These are phyloP conservation scores for Drosophila mojavensis DNA, from an alignment of 1,140 invertebrate genomes.

Conservation along the genomic window DNA sequence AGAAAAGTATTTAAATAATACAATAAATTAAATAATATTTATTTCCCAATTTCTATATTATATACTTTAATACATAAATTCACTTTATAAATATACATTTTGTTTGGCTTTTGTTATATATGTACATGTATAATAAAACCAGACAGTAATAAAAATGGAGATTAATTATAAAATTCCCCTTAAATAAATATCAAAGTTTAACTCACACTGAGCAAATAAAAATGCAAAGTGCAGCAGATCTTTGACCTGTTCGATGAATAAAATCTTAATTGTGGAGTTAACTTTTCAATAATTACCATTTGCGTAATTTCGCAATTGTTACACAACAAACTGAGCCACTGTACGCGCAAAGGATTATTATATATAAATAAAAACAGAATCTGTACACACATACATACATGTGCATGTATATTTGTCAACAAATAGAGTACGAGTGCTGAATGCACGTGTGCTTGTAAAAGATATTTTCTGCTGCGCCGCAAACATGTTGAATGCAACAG, in stretches of 20 bases:
- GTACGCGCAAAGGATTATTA: neutral
- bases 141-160: too few relatives aligned
- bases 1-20: too few relatives aligned
- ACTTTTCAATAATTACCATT: neutral
- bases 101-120: too few relatives aligned
- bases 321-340: neutral
- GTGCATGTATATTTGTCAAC: neutral
- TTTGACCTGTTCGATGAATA: neutral
- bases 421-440: neutral
- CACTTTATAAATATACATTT: too few relatives aligned
- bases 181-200: neutral
- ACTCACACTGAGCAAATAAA: neutral
- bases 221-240: neutral
- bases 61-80: too few relatives aligned
- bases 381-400: neutral
- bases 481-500: slow-evolving; percentile 23
- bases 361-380: neutral
- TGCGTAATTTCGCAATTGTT: slow-evolving; percentile 1
- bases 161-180: neutral
- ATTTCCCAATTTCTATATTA: too few relatives aligned
- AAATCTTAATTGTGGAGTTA: neutral
- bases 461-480: slow-evolving; percentile 35
- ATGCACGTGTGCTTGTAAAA: slow-evolving; percentile 31
- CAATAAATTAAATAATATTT: too few relatives aligned
- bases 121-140: too few relatives aligned